phyloP scores from a whole-genome alignment of 2,888 invertebrate genomes.

The Xestobium rufovillosum region DNA sequence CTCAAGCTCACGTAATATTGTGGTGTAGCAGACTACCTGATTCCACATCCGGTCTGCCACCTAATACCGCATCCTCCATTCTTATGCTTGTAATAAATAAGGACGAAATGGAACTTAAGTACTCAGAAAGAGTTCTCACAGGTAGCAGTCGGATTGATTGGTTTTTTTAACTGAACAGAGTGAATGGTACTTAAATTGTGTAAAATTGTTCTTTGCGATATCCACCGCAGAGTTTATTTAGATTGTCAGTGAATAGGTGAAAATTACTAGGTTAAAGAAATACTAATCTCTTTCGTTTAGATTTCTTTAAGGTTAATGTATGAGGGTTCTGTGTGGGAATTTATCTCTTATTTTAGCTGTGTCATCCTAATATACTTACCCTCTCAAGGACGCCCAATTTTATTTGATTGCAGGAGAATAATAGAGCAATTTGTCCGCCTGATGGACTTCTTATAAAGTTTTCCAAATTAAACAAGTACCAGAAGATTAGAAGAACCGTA shows the following conservation, averaged over 20 bases:
- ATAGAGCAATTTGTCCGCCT: no score
- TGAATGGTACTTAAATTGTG: conserved; percentile 32
- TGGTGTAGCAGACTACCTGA: conserved; percentile 40
- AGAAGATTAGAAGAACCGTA: no score
- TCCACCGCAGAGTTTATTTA: conserved; percentile 27
- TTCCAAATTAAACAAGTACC: no score
- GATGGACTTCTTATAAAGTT: no score
- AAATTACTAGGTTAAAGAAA: conserved; percentile 19
- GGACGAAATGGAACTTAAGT: conserved; percentile 23
- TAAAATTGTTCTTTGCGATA: conserved; percentile 33
- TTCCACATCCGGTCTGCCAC: conserved; percentile 42
- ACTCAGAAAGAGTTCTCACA: conserved; percentile 33
- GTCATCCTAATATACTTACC: no score
- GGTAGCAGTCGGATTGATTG: conserved; percentile 31
- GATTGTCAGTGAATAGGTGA: conserved; percentile 20
- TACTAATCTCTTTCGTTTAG: conserved; percentile 1
- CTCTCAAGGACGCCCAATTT: no score
- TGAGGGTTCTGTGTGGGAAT: no score
- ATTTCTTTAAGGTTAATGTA: neutral
- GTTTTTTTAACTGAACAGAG: conserved; percentile 26
- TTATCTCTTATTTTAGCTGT: no score
- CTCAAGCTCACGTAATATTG: conserved; percentile 38
- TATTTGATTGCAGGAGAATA: no score
- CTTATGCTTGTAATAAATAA: conserved; percentile 26
- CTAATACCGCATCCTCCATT: conserved; percentile 36